phyloP scores from a whole-genome alignment of 2,888 invertebrate genomes.

The Phrixothrix hirtus region DNA sequence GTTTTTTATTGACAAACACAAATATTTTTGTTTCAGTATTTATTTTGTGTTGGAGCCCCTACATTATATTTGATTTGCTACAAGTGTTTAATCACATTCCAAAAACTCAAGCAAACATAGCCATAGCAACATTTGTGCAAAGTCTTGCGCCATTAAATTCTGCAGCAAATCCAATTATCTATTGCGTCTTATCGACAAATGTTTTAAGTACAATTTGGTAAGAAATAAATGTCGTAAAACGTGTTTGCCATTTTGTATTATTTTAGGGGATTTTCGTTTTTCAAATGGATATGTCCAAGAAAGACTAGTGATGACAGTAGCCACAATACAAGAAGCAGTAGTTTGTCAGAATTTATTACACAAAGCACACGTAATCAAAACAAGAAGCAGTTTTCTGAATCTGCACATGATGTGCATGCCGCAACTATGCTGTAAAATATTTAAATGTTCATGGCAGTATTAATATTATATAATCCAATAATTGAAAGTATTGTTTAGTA shows the following conservation, averaged over 20 bases:
- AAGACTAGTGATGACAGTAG: constrained; percentile 52
- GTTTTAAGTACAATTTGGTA: constrained; percentile 85
- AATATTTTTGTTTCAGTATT: constrained; percentile 70
- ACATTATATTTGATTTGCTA: constrained; percentile 89
- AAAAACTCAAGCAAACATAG: constrained; percentile 77
- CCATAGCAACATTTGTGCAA: constrained; percentile 91
- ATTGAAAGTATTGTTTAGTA: constrained; percentile 46
- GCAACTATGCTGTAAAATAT: constrained; percentile 38
- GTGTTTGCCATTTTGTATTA: not conserved
- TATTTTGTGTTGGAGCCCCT: constrained; percentile 95
- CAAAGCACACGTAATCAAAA: constrained; percentile 29
- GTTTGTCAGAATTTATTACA: constrained; percentile 47
- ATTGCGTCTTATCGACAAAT: constrained; percentile 91
- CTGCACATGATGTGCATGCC: constrained; percentile 37
- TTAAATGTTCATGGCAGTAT: not conserved
- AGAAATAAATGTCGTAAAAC: no score
- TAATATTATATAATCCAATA: not conserved
- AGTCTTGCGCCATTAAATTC: constrained; percentile 92
- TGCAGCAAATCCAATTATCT: constrained; percentile 93
- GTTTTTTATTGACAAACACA: no score
- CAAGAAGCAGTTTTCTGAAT: not conserved
- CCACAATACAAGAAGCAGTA: constrained; percentile 57
- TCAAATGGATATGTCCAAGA: constrained; percentile 45
- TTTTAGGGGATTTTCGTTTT: constrained; percentile 44
- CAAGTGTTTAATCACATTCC: constrained; percentile 89